phyloP scores from a whole-genome alignment of 2,888 invertebrate genomes.

The Melieria crassipennis region DNA sequence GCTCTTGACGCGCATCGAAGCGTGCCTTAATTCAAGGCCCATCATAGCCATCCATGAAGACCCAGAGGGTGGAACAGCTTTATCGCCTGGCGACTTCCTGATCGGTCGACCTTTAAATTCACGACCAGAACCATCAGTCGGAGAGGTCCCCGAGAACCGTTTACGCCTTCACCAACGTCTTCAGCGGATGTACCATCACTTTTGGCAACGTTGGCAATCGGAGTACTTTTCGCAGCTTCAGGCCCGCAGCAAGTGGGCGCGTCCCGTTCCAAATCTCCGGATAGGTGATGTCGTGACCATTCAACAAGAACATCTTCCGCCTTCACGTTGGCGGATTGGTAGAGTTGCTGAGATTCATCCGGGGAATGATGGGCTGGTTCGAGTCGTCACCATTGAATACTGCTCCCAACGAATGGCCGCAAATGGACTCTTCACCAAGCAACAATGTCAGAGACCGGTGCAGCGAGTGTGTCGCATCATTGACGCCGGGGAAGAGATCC shows the following conservation, averaged over 20 bases:
- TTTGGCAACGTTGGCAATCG: neutral
- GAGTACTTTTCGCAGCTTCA: neutral
- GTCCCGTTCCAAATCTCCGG: neutral
- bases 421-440: neutral
- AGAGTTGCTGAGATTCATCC: neutral
- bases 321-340: slow-evolving; percentile 3
- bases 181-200: too few species aligned
- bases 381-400: neutral
- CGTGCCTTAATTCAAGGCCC: too few species aligned
- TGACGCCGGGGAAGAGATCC: neutral
- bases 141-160: too few species aligned
- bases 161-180: too few species aligned
- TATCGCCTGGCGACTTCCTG: too few species aligned
- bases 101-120: too few species aligned
- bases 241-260: slow-evolving; percentile 12
- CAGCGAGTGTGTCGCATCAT: slow-evolving; percentile 7
- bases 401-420: neutral
- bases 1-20: too few species aligned
- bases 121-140: too few species aligned
- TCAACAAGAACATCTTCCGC: neutral
- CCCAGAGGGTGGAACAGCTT: too few species aligned
- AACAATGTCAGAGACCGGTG: slow-evolving; percentile 1
- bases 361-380: neutral
- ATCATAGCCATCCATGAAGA: too few species aligned
- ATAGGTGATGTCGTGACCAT: slow-evolving; percentile 2